Evolutionary conservation across 2,888 invertebrate species (phyloP), one percentile per base, ranked within the genome.

Genomic region (Dasypogon diadema): DNA sequence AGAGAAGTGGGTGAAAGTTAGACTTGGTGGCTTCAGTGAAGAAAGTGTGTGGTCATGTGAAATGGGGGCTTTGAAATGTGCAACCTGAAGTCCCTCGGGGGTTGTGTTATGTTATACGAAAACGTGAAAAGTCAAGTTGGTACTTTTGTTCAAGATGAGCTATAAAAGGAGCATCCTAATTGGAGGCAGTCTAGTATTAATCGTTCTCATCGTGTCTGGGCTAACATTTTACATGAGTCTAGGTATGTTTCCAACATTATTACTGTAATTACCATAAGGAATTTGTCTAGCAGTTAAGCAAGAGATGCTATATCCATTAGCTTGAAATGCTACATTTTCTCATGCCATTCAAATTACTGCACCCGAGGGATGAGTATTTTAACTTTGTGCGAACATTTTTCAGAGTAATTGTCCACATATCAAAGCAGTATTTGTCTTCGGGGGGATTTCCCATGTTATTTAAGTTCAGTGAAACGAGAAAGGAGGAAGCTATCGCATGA

Each of bases 181-280:
- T 79, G 86, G 85, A 79, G 80, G 82, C 74, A 79, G 82, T 77
- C 81, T 86, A 79, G 78, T 85, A 77, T 78, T 81, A 76, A 79
- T 83, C 76, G 81, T 86, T 75, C 77, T 85, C 75, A 74, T 83
- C 37, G 79, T 85, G 74, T 83, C 86, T 60, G 83, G 80, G 34
- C 73, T 85, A 58, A 84, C 85, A 77, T 86, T 83, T 78, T 85
- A 84, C 79, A 80, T 85, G 60, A 86, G 86, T 80, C 79, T 85
- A 80, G 86, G 86, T 86, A 80, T 83, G 85, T 42, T 42, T 42
- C n/a, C n/a, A 42, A 42, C 2, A 12, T 24, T 26, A 18, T 56
- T 24, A 4, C n/a, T 54, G 18, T 18, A 8, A 21, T 51, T 16
- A 21, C 5, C 22, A 18, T 54, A 5, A 18, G 21, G n/a, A 12